A percentile compares a stretch with the other conserved stretches of the same genome.
phyloP scores from a whole-genome alignment of 37 sponge, comb jelly and placozoan genomes.

The Bolinopsis microptera region DNA sequence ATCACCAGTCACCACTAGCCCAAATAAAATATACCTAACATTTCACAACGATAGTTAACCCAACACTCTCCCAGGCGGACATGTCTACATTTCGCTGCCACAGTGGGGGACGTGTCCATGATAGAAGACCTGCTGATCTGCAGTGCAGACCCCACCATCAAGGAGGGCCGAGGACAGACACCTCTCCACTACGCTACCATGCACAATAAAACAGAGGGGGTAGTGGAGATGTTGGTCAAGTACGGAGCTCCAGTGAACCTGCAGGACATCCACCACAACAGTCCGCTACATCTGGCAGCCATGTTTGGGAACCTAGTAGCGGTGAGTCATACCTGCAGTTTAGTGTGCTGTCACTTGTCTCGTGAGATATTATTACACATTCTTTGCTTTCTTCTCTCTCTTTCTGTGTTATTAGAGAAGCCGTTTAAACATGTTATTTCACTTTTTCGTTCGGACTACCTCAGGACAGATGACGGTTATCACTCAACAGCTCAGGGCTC shows the following conservation, averaged over 20 bases:
- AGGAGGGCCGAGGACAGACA: neutral
- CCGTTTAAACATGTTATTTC: neutral
- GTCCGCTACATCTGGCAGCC: neutral
- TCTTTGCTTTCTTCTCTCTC: neutral
- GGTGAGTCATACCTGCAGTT: neutral
- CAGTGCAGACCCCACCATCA: constrained; percentile 6
- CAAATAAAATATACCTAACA: too few species aligned
- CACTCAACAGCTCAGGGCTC: neutral
- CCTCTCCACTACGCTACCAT: constrained; percentile 37
- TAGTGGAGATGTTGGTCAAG: constrained; percentile 6
- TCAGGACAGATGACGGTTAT: neutral
- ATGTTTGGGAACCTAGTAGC: constrained; percentile 4
- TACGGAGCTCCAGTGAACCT: constrained; percentile 25
- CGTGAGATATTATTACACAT: too few species aligned
- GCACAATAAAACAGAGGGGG: constrained; percentile 18
- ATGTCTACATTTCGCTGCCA: constrained; percentile 15
- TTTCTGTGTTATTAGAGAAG: neutral
- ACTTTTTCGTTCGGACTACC: neutral
- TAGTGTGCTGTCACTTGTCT: too few species aligned
- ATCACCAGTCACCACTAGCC: too few species aligned
- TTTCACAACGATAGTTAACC: too few species aligned
- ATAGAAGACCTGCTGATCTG: constrained; percentile 41
- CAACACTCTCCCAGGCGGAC: neutral
- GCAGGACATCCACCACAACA: constrained; percentile 26
- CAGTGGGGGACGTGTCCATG: constrained; percentile 1